Evolutionary conservation across 2,888 invertebrate genomes (phyloP).

Genomic region (Xanthia togata): DNA sequence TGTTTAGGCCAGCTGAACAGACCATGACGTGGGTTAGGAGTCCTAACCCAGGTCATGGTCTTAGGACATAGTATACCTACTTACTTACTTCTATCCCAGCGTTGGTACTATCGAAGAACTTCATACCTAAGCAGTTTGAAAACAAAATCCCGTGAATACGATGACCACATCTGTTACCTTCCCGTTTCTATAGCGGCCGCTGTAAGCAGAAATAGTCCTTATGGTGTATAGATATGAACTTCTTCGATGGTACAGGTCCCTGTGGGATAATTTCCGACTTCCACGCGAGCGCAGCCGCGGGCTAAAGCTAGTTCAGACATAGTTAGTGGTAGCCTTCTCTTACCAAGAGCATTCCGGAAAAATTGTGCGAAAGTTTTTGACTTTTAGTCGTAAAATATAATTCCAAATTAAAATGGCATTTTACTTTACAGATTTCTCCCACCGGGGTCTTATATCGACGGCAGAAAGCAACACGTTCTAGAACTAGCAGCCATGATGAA

Average conservation of each 20-base stretch:
- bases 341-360: neutral
- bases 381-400: neutral
- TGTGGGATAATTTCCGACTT: neutral
- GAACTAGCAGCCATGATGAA: conserved; percentile 76
- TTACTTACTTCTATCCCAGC: neutral
- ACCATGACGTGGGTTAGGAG: neutral
- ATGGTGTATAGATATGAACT: too few relatives aligned
- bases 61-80: neutral
- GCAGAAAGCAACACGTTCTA: conserved; percentile 61
- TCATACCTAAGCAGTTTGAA: too few relatives aligned
- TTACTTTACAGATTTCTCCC: conserved; percentile 81
- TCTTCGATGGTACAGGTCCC: too few relatives aligned
- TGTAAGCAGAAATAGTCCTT: too few relatives aligned
- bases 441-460: conserved; percentile 83
- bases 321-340: neutral
- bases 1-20: too few relatives aligned
- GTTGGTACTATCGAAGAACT: neutral
- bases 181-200: too few relatives aligned
- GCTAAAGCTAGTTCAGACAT: neutral
- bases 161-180: too few relatives aligned
- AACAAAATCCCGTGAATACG: too few relatives aligned
- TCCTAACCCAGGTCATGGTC: too few relatives aligned
- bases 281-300: neutral
- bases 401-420: neutral
- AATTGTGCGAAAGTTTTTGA: neutral